phyloP scores from a whole-genome alignment of 2,888 invertebrate species.

The Rhimphoctona megacephalus region DNA sequence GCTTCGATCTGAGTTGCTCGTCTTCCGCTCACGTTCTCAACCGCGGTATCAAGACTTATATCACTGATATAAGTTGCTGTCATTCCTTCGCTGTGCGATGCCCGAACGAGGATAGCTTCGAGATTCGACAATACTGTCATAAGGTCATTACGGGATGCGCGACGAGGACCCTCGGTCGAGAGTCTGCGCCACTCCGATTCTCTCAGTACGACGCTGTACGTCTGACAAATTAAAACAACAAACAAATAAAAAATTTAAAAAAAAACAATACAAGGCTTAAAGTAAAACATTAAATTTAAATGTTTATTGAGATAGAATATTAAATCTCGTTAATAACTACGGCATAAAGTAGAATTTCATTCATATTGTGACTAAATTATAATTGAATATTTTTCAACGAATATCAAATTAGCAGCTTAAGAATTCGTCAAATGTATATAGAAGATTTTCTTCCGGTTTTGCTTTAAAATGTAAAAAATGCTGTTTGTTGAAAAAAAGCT shows the following conservation, averaged over 20 bases:
- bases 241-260: background rate
- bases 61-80: constrained; percentile 91
- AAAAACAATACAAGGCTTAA: background rate
- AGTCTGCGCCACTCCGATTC: constrained; percentile 89
- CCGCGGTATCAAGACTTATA: constrained; percentile 94
- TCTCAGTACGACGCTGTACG: constrained; percentile 88
- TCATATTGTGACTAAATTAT: background rate
- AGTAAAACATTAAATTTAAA: background rate
- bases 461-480: background rate
- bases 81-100: constrained; percentile 89
- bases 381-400: background rate
- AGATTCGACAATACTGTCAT: constrained; percentile 94
- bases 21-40: constrained; percentile 87
- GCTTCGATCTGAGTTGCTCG: constrained; percentile 93
- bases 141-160: constrained; percentile 92
- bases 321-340: background rate
- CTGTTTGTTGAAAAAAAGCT: constrained; percentile 71
- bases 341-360: background rate
- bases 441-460: background rate
- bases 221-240: constrained; percentile 82
- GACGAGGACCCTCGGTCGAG: constrained; percentile 86
- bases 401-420: background rate
- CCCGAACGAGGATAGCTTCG: constrained; percentile 93
- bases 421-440: background rate
- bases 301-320: background rate